A percentile compares a stretch with the other conserved stretches of the same genome.
These are phyloP conservation scores for Orchestes rusci DNA, from an alignment of 2,888 invertebrate species.

Conservation along the genomic window DNA sequence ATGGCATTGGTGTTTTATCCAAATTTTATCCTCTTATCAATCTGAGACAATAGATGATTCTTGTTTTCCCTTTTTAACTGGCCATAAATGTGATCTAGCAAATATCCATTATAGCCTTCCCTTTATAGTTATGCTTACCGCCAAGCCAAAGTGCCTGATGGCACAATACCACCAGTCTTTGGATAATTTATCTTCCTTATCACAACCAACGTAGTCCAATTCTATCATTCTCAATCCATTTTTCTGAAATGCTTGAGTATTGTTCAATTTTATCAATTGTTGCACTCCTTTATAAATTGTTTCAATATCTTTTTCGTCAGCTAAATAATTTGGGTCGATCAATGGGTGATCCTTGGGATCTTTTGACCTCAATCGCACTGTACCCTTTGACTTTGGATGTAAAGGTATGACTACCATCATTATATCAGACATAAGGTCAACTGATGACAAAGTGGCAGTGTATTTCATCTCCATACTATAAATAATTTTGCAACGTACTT, in stretches of 20 bases:
- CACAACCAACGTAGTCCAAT: slow-evolving; percentile 6
- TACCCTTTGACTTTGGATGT: slow-evolving; percentile 15
- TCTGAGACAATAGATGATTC: too few relatives aligned
- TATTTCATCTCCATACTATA: too few relatives aligned
- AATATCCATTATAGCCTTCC: too few relatives aligned
- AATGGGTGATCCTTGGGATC: slow-evolving; percentile 13
- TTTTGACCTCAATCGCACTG: slow-evolving; percentile 10
- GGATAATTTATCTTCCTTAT: slow-evolving; percentile 9
- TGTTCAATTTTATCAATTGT: slow-evolving; percentile 3
- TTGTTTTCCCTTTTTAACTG: too few relatives aligned
- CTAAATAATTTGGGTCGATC: slow-evolving; percentile 13
- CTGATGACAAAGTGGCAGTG: too few relatives aligned
- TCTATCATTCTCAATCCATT: slow-evolving; percentile 1
- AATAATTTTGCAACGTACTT: too few relatives aligned
- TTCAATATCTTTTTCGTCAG: slow-evolving; percentile 13
- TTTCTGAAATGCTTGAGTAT: slow-evolving; percentile 9
- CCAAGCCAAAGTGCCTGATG: slow-evolving; percentile 11
- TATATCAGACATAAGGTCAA: too few relatives aligned
- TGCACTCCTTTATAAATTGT: slow-evolving; percentile 11
- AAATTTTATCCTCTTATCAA: too few relatives aligned
- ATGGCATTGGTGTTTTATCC: too few relatives aligned
- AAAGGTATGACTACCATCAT: too few relatives aligned
- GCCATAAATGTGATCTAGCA: too few relatives aligned
- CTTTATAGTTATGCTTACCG: too few relatives aligned
- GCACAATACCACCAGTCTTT: slow-evolving; percentile 20